These are phyloP conservation scores for Gephyroberyx darwinii DNA, from an alignment of 2,797 vertebrate species.

Conservation along the genomic window DNA sequence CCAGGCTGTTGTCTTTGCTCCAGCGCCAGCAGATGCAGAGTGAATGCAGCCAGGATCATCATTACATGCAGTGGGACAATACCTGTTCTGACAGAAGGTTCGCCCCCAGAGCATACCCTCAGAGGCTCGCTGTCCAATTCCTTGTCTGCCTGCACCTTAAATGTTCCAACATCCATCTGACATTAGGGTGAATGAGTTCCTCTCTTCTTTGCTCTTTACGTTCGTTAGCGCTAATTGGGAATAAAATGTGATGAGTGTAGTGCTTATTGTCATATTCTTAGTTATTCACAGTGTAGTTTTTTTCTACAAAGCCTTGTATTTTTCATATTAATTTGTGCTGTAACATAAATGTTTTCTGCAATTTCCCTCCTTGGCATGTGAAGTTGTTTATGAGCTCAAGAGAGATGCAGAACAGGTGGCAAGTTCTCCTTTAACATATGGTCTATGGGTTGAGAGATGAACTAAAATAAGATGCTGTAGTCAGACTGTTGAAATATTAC, in stretches of 20 bases:
- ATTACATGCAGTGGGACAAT: slow-evolving; percentile 43
- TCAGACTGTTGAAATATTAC: slow-evolving; percentile 1
- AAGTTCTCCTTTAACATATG: slow-evolving; percentile 16
- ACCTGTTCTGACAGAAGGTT: slow-evolving; percentile 64
- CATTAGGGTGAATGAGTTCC: slow-evolving; percentile 6
- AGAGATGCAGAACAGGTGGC: slow-evolving; percentile 16
- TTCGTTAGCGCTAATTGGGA: slow-evolving; percentile 8
- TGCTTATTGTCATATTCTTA: not conserved
- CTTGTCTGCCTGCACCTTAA: slow-evolving; percentile 50
- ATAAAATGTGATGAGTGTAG: not conserved
- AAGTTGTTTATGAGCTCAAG: not conserved
- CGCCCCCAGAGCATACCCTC: slow-evolving; percentile 40
- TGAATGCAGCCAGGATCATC: slow-evolving; percentile 37
- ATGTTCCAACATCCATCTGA: slow-evolving; percentile 15
- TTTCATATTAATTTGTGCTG: not conserved
- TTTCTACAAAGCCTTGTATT: not conserved
- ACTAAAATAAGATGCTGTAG: not conserved
- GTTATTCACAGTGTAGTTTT: not conserved
- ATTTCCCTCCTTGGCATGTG: not conserved
- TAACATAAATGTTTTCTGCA: slow-evolving; percentile 2
- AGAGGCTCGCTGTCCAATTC: slow-evolving; percentile 52
- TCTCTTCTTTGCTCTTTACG: not conserved
- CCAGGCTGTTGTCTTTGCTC: slow-evolving; percentile 38
- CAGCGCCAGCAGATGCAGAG: slow-evolving; percentile 49
- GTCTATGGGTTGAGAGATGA: not conserved